Evolutionary conservation across 2,797 vertebrate species (phyloP), one percentile per base, ranked within the genome.

Genomic region (Semotilus atromaculatus): DNA sequence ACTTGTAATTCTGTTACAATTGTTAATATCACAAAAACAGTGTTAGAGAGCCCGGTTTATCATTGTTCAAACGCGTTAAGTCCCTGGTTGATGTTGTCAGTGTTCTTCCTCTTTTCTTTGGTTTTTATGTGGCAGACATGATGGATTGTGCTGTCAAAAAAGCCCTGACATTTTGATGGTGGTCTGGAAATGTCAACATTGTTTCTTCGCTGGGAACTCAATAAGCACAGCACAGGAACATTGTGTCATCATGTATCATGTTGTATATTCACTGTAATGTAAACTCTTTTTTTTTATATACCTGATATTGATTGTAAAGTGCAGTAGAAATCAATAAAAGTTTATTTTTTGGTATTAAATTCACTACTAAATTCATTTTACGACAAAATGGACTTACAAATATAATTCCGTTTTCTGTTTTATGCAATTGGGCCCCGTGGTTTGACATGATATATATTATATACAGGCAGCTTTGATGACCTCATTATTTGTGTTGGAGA

Each of bases 151-250:
- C 70, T 31, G 26, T 60, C 55, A 11, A 75, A 83, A 82, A 83
- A 83, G 43, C 72, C 81, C 81, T 83, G 81, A 83, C 82, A 84
- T 84, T 84, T 83, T 58, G 36, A 84, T 18, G n/a, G 19, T 84
- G 72, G 64, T 84, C 73, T 77, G 72, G 62, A 84, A 84, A 84
- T 77, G 82, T 70, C 73, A 68, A 29, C 23, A 19, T 10, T 51
- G n/a, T n/a, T 83, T 26, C 31, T 83, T 34, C 0, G 3, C 62
- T 13, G 38, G 64, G 34, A 83, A 58, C 31, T 21, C 23, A 13
- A 29, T 29, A 64, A 48, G 31, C 77, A 21, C 21, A 62, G 48
- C 26, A 7, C 38, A 58, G 14, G 31, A 55, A 58, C 51, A 62
- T 26, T 36, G 68, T 19, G 29, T 83, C 23, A 82, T 77, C 53